Base-by-base conservation (phyloP, 2,888 invertebrate species). In the Drosophila antonietae region DNA sequence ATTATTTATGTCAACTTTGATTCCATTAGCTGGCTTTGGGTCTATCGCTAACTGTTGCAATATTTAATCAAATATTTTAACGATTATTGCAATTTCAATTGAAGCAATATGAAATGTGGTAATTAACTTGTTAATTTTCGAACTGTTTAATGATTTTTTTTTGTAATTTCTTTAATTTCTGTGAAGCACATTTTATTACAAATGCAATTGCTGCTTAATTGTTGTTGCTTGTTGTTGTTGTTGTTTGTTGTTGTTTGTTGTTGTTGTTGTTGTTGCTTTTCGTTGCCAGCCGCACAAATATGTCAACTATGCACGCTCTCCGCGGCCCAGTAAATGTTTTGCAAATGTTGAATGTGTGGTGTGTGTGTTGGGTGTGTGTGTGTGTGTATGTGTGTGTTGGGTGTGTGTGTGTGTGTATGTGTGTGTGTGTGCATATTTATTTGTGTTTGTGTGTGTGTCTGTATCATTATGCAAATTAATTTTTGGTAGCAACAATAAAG, bases 391-490 rank as follows among this genome's bases (percentile, higher is more conserved):
- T 62, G 37, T 57, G 55, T 57, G 1, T 51, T n/a, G n/a, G 20
- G 15, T 57, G 20, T 63, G 39, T 44, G 51, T 58, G 56, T 52
- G 62, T 57, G 44, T 58, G 60, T 57, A 41, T 44, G 39, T 62
- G 37, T 57, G 55, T 57, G 1, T 51, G 3, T 49, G 49, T 31
- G n/a, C n/a, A 3, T 39, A 15, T 53, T n/a, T 43, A 28, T 41
- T 41, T 60, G 41, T 1, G 7, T 28, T 28, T 28, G 5, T 39
- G 31, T 18, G 63, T 57, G 44, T 67, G 64, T 59, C 28, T 63
- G 47, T 60, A 53, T 72, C 81, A 83, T 84, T 84, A 84, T 84
- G 84, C 78, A 84, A 84, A 84, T 84, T 84, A 88, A 88, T 88
- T 88, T 84, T 86, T 76, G 88, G 81, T 78, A 73, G 76, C 71